Evolutionary conservation across 2,797 vertebrate species (phyloP), one percentile per base, ranked within the genome.

Genomic region (Helarctos malayanus): DNA sequence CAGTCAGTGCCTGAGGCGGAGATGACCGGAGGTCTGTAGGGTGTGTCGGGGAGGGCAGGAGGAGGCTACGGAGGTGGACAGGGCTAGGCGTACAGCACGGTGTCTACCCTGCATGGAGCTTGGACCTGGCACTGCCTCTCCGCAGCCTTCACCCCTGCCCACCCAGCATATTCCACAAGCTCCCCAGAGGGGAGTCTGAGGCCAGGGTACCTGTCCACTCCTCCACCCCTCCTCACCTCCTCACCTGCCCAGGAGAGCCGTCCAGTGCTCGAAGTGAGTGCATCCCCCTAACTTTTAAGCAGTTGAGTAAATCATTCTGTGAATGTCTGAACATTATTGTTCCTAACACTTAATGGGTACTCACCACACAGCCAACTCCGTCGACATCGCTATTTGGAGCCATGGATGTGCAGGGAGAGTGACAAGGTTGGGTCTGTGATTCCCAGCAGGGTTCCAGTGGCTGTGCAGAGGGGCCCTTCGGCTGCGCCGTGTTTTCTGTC

Each of bases 281-380:
- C 3, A 29, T 12, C 45, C 45, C 38, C 29, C 25, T 52, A 21
- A 57, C 73, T 29, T 69, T n/a, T 56, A 54, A 41, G 5, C 15
- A 35, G 83, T 32, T 32, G 7, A 8, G 19, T 8, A 69, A 69
- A 16, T 41, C 65, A 19, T 65, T 18, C 79, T n/a, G 7, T 45
- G 63, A 25, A 54, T 3, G 35, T 38, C 54, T 21, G 54, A 8
- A 18, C 3, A 0, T 59, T 65, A 1, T 25, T 49, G 5, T 21
- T 85, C 52, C 61, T 85, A 13, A 27, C 21, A 5, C 54, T n/a
- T 54, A 21, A 0, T 5, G n/a, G 71, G 9, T 35, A 54, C 79
- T 81, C 29, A 6, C 54, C 79, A 7, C 12, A 9, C 14, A 27
- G 1, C 47, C 2, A 1, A 0, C 1, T 4, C 35, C 69, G 23